These are phyloP conservation scores for Lithophane semibrunnea DNA, from an alignment of 2,888 invertebrate species.

Conservation along the genomic window DNA sequence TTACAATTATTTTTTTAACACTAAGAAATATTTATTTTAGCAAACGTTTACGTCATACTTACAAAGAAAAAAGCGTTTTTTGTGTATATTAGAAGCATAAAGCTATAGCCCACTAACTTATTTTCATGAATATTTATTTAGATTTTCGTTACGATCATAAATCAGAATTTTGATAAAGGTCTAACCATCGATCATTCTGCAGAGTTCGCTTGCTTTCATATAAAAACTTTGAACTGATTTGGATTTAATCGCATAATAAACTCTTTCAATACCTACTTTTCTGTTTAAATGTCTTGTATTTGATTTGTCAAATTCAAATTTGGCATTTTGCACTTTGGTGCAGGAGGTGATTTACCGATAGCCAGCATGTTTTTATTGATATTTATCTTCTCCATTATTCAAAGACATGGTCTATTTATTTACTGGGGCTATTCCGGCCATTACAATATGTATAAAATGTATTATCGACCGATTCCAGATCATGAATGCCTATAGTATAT, in stretches of 20 bases:
- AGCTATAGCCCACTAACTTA: neutral
- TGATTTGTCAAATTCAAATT: too few species aligned
- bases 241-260: neutral
- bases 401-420: conserved; percentile 36
- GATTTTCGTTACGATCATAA: conserved; percentile 3
- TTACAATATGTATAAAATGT: conserved; percentile 16
- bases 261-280: neutral
- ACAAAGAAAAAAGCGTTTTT: neutral
- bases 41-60: neutral
- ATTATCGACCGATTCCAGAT: neutral
- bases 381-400: conserved; percentile 34
- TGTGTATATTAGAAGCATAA: neutral
- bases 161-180: conserved; percentile 8
- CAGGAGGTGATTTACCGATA: conserved; percentile 23
- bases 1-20: neutral
- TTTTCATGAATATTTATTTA: neutral
- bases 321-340: too few species aligned
- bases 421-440: neutral
- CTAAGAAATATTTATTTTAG: neutral
- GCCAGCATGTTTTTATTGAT: conserved; percentile 26
- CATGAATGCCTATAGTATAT: neutral
- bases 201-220: neutral
- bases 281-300: conserved; percentile 6
- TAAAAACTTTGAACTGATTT: neutral
- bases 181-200: neutral